Base-by-base conservation (phyloP, 1,140 invertebrate species). In the Sarcophaga peregrina region DNA sequence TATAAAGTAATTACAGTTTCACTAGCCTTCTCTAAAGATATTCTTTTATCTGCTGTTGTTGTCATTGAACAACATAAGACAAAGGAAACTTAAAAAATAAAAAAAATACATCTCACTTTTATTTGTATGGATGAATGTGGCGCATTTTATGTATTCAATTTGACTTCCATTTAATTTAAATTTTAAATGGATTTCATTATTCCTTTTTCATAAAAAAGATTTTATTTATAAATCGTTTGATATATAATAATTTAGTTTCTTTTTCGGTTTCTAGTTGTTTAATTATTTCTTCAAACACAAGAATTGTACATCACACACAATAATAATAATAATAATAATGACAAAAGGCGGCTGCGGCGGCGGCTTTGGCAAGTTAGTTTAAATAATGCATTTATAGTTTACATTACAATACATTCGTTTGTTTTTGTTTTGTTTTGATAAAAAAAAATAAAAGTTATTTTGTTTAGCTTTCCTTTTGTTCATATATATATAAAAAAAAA, bases 61-160 rank as follows among this genome's bases (percentile, higher is more conserved):
- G 13, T 48, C 48, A 6, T 48, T 48, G n/a, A 48, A 25, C 20
- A 37, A 37, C 37, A 8, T 73, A 25, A 37, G 25, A 37, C 25
- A 37, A 37, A 37, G 25, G 25, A 37, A 37, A 37, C 52, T 54
- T 54, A 37, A 47, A 46, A 81, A 72, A 73, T 74, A 73, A 73
- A 74, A 5, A 73, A 20, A 68, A 25, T 68, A 74, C 58, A 48
- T 50, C 50, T 82, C 48, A 25, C 62, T 13, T 84, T 48, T 74
- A 74, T 84, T 84, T 84, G 83, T 84, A 84, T 84, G 83, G 83
- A 84, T 84, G 83, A 82, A 84, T 84, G 83, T 76, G 83, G 81
- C 83, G 80, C 83, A 84, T 84, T 82, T 78, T 82, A n/a, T 68
- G 62, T 68, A 62, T 62, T 83, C 50, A 10, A 47, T 50, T 78